Percentiles rank a stretch among this genome's conserved stretches.
Evolutionary conservation across 2,113 vertebrate species (phyloP).

Genomic region (Crotalus horridus): DNA sequence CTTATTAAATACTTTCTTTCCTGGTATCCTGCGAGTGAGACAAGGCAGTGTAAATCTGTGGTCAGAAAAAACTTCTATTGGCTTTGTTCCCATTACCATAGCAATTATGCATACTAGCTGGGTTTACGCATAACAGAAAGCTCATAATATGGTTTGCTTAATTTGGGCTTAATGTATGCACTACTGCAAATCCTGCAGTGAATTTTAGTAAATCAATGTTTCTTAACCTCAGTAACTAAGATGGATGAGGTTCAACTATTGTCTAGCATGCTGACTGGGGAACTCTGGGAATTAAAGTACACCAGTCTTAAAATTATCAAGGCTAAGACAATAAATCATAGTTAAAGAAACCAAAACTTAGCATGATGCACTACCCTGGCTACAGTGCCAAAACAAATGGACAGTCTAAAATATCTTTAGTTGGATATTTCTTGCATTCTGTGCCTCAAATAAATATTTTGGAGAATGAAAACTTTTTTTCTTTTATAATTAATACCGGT

Average conservation of each 20-base stretch:
- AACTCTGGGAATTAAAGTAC: background rate
- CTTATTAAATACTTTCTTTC: background rate
- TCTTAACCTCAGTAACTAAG: background rate
- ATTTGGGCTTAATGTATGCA: background rate
- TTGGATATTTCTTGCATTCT: background rate
- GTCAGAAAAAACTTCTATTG: background rate
- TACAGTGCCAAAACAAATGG: background rate
- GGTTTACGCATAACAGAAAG: background rate
- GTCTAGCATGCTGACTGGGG: background rate
- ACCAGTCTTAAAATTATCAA: background rate
- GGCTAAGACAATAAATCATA: background rate
- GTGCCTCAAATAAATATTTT: background rate
- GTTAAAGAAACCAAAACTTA: background rate
- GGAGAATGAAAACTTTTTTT: background rate
- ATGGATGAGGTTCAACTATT: background rate
- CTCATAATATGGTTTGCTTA: background rate
- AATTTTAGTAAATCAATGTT: background rate
- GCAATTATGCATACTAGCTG: background rate
- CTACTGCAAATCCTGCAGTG: background rate
- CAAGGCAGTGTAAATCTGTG: background rate
- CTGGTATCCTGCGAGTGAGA: background rate
- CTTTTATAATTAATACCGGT: background rate
- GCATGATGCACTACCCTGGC: background rate
- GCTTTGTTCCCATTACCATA: background rate
- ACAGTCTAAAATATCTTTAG: background rate